Conservation (phyloP, 2,797 vertebrate genomes). For the Sebastes kiyomatsui region DNA sequence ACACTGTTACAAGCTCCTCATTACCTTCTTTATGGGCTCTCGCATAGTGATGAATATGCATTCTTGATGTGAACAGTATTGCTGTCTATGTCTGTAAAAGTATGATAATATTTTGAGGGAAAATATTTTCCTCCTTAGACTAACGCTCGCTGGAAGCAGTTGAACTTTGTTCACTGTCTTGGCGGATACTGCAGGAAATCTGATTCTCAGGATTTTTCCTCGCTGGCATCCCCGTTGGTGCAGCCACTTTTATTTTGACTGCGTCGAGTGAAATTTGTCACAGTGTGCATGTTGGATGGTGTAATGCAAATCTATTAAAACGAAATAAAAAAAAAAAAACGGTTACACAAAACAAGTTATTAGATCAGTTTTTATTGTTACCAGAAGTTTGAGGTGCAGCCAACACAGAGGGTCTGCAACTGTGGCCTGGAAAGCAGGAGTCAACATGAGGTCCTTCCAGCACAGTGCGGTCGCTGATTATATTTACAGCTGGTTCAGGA, state of each 20-base stretch:
- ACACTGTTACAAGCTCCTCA: slow-evolving; percentile 11
- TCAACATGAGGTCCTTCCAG: slow-evolving; percentile 59
- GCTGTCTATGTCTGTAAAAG: slow-evolving; percentile 8
- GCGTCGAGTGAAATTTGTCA: slow-evolving; percentile 18
- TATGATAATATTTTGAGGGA: slow-evolving; percentile 45
- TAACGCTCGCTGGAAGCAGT: slow-evolving; percentile 29
- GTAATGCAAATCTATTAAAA: slow-evolving; percentile 26
- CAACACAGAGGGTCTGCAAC: slow-evolving; percentile 29
- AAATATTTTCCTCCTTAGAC: slow-evolving; percentile 32
- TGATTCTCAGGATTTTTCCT: slow-evolving; percentile 41
- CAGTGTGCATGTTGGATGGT: slow-evolving; percentile 1
- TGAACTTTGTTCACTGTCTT: slow-evolving; percentile 44
- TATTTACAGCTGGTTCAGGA: slow-evolving; percentile 64
- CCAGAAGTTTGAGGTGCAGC: slow-evolving; percentile 25
- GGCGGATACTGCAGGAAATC: slow-evolving; percentile 44
- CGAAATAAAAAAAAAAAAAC: slow-evolving; percentile 11
- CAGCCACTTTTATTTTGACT: slow-evolving; percentile 39
- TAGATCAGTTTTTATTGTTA: slow-evolving; percentile 34
- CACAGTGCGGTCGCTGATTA: slow-evolving; percentile 62
- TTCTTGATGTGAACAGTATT: slow-evolving; percentile 1
- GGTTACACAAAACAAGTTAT: slow-evolving; percentile 34
- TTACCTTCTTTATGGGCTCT: slow-evolving; percentile 26
- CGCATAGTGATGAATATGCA: slow-evolving; percentile 7
- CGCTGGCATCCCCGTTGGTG: neutral
- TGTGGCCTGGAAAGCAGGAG: slow-evolving; percentile 60